Evolutionary conservation across 2,797 vertebrate genomes (phyloP), one percentile per base, ranked within the genome.

Genomic region (Diglossa cyanea): DNA sequence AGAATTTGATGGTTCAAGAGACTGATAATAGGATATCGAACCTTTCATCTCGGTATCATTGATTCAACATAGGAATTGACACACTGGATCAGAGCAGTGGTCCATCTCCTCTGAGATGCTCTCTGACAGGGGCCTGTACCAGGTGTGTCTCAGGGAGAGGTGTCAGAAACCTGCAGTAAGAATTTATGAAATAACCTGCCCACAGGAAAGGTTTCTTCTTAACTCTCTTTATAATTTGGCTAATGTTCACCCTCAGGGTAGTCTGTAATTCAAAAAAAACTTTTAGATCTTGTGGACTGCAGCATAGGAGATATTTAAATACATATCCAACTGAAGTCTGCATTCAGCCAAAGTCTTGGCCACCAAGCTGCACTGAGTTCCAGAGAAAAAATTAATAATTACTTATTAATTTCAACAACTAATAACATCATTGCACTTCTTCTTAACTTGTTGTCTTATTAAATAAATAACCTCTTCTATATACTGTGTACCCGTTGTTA

Each of bases 11-110:
- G 73, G 82, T 97, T 95, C 93, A 89, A 87, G 81, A 92, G 86
- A 90, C 96, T 95, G 94, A 89, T 93, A 96, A 97, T 86, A 68
- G 88, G 86, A 93, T 97, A 95, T 94, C 19, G 86, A 96, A 91
- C 86, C 78, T 95, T 96, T 95, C 90, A 88, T 95, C 90, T 96
- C 54, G 78, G 66, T 92, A 63, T 93, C 86, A 95, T 95, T 92
- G 96, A 96, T 94, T 96, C 91, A 88, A 95, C 65, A 62, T 45
- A 80, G 74, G 91, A 92, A 95, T 97, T 95, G 95, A 95, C 91
- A 93, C 90, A 66, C 91, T 94, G 85, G 85, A 95, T 94, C 94
- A 94, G 96, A 94, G 85, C 85, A 70, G 60, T 84, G 94, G 93
- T 82, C 94, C 70, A 76, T 86, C 90, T 97, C 63, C 70, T 86